Conservation (phyloP, 2,113 vertebrate genomes). For the Serilophus lunatus region DNA sequence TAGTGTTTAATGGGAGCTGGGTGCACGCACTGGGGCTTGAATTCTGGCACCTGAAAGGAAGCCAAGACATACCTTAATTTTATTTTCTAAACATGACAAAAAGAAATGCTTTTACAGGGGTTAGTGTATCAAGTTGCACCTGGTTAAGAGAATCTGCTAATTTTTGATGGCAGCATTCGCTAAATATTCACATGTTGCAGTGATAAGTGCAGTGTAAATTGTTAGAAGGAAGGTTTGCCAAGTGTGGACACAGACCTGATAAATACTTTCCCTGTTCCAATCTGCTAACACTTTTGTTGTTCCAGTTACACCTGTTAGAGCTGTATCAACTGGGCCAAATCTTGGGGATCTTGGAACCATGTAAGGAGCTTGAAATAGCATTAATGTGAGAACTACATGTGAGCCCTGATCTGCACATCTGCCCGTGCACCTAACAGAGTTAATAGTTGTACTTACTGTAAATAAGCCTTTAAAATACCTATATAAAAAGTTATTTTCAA, state of each 20-base stretch:
- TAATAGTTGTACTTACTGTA: conserved; percentile 29
- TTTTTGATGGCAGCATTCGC: not conserved
- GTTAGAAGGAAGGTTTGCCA: not conserved
- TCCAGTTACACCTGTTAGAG: not conserved
- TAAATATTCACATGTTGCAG: not conserved
- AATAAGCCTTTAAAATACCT: conserved; percentile 26
- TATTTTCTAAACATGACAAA: not conserved
- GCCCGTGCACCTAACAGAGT: not conserved
- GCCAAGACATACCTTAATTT: not conserved
- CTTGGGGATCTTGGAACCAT: not conserved
- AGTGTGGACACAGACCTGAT: not conserved
- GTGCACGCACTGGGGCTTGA: not conserved
- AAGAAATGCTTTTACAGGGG: not conserved
- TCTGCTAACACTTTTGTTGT: not conserved
- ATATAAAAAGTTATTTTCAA: not conserved
- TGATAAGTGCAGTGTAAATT: not conserved
- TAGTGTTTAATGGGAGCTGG: not conserved
- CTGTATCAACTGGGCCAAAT: not conserved
- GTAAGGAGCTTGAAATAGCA: not conserved
- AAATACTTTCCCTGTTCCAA: not conserved
- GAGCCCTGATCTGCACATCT: not conserved
- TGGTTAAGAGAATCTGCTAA: not conserved
- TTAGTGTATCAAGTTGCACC: not conserved
- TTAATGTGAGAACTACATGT: not conserved
- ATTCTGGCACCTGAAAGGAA: not conserved